These are phyloP conservation scores for Schmidtea mediterranea DNA, from an alignment of 1,140 invertebrate genomes.

Conservation along the genomic window DNA sequence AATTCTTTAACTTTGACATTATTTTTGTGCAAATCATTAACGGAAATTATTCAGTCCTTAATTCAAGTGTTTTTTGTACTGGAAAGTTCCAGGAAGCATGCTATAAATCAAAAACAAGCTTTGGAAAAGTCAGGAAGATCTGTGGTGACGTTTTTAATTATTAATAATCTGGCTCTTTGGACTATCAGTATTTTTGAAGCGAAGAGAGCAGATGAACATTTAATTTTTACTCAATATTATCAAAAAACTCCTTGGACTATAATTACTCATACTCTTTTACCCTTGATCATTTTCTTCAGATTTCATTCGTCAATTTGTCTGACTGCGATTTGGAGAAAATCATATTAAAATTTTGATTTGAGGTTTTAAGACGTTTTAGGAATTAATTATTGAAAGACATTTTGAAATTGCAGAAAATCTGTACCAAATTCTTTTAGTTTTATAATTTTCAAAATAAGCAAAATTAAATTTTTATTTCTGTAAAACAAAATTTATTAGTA, in stretches of 20 bases:
- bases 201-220: conserved; percentile 34
- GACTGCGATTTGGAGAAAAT: conserved; percentile 89
- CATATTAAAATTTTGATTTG: too few relatives aligned
- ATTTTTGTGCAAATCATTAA: too few relatives aligned
- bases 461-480: too few relatives aligned
- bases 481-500: too few relatives aligned
- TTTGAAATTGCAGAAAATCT: too few relatives aligned
- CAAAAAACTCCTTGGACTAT: conserved; percentile 90
- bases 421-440: too few relatives aligned
- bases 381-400: too few relatives aligned
- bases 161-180: conserved; percentile 52
- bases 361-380: too few relatives aligned
- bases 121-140: conserved; percentile 43
- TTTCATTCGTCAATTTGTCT: conserved; percentile 83
- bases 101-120: conserved; percentile 16
- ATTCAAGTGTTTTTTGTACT: conserved; percentile 80
- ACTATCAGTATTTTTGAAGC: conserved; percentile 64
- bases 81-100: conserved; percentile 42
- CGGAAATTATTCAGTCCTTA: too few relatives aligned
- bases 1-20: too few relatives aligned
- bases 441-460: too few relatives aligned
- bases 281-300: conserved; percentile 73
- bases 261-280: conserved; percentile 78
- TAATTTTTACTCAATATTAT: conserved; percentile 28
- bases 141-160: conserved; percentile 45